These are phyloP conservation scores for Etheostoma nigrum DNA, from an alignment of 2,797 vertebrate genomes.

Conservation along the genomic window DNA sequence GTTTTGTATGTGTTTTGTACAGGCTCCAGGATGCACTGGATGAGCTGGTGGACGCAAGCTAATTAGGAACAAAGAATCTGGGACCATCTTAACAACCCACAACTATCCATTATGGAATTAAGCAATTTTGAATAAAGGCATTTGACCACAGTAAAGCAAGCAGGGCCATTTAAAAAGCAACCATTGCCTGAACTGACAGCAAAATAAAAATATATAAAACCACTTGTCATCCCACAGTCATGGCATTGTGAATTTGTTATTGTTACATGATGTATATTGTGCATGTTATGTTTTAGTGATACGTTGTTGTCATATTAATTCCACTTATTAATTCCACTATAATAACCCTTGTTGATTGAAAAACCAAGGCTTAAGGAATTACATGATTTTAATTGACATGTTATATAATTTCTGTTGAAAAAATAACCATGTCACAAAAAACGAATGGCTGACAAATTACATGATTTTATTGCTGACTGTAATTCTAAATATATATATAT, in stretches of 20 bases:
- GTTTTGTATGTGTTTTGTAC: conserved; percentile 54
- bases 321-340: not conserved
- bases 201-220: conserved; percentile 57
- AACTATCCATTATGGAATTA: conserved; percentile 14
- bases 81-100: conserved; percentile 23
- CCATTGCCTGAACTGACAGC: conserved; percentile 14
- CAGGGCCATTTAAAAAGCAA: conserved; percentile 19
- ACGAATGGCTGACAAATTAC: not conserved
- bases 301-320: not conserved
- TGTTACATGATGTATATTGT: not conserved
- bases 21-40: conserved; percentile 86
- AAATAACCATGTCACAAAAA: not conserved
- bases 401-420: not conserved
- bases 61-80: conserved; percentile 50
- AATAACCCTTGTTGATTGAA: not conserved
- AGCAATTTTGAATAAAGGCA: conserved; percentile 29
- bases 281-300: not conserved
- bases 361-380: not conserved
- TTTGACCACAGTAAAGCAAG: conserved; percentile 16
- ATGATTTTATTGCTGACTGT: not conserved
- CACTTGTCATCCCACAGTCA: conserved; percentile 20
- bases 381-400: not conserved
- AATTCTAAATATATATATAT: not conserved
- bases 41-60: conserved; percentile 66
- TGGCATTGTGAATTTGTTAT: conserved; percentile 24